Base-by-base conservation (phyloP, 2,888 invertebrate species). In the Acanthosepion lycidas region DNA sequence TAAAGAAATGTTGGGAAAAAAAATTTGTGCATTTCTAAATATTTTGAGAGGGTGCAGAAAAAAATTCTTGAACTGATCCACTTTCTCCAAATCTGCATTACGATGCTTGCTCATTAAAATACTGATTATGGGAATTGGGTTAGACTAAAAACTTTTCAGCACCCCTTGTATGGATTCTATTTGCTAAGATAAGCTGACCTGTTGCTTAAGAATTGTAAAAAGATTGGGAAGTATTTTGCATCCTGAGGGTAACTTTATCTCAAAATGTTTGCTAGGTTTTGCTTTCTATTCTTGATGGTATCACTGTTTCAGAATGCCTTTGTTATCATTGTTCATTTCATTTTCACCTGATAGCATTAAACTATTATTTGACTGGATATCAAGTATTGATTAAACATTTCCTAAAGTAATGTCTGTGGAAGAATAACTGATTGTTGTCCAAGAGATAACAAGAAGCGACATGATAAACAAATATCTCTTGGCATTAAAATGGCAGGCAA, bases 371-470 rank as follows among this genome's bases (percentile, higher is more conserved):
- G 59, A 59, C 33, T 78, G n/a, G 8, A n/a, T n/a, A 78, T 78
- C n/a, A 78, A 78, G n/a, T 78, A 78, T 78, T n/a, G 78, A 78
- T 78, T 78, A 59, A 26, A 59, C 23, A 78, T 78, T 78, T 78
- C 78, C 78, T 78, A 78, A n/a, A 78, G 78, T 78, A 15, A 78
- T 15, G 78, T 78, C 78, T 78, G n/a, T 33, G 12, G n/a, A 33
- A 78, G 78, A 78, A 78, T 33, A 78, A 78, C 78, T 78, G 78
- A 78, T 78, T 78, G 78, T 78, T 78, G 78, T 78, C 78, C 78
- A n/a, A n/a, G n/a, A 78, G 78, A 78, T 78, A 78, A 78, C 78
- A 78, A 33, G 78, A 78, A 33, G 78, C n/a, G 9, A 15, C 78
- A 78, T 33, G n/a, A 78, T n/a, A 12, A 78, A 78, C 15, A 78